Evolutionary conservation across 2,888 invertebrate genomes (phyloP).

Genomic region (Orthosia gothica): DNA sequence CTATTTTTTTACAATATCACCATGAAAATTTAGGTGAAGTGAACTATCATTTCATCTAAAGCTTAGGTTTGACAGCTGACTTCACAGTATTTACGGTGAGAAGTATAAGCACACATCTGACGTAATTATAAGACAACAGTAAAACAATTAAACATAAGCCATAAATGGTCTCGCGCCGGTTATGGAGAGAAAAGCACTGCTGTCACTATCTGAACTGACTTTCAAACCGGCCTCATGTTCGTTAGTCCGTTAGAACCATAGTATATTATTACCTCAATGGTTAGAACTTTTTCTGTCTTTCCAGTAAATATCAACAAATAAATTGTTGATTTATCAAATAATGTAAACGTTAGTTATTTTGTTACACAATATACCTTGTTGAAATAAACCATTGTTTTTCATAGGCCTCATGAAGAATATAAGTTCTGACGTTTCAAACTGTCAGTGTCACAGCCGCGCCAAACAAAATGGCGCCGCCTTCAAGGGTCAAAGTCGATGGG

Average conservation of each 20-base stretch:
- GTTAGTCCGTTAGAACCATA: background rate
- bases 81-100: background rate
- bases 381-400: background rate
- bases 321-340: background rate
- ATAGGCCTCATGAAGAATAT: background rate
- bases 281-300: background rate
- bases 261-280: too few relatives aligned
- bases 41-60: background rate
- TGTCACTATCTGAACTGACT: background rate
- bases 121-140: too few relatives aligned
- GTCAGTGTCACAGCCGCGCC: conserved; percentile 11
- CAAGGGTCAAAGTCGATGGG: conserved; percentile 79
- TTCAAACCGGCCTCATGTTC: background rate
- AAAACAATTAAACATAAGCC: too few relatives aligned
- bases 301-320: background rate
- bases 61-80: background rate
- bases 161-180: too few relatives aligned
- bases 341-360: background rate
- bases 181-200: too few relatives aligned
- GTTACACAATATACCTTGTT: background rate
- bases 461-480: conserved; percentile 19
- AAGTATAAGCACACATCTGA: too few relatives aligned
- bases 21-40: background rate
- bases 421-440: conserved; percentile 28
- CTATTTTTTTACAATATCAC: background rate